Percentiles rank a stretch among this genome's conserved stretches.
phyloP scores from a whole-genome alignment of 2,113 vertebrate genomes.

The Coracopsis vasa region DNA sequence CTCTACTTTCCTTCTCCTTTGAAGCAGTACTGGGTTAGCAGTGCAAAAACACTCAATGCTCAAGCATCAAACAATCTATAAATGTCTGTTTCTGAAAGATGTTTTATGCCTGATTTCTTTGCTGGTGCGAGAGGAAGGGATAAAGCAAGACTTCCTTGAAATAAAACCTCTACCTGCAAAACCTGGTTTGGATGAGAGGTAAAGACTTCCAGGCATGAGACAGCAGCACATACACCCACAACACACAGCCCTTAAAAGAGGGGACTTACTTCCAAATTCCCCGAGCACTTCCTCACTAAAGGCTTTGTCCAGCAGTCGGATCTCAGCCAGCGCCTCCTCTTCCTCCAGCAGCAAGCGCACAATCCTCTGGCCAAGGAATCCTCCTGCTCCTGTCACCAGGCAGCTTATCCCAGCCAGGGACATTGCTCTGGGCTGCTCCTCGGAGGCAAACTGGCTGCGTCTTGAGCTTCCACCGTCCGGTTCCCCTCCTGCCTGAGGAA shows the following conservation, averaged over 20 bases:
- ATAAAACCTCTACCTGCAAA: not conserved
- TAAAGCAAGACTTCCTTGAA: not conserved
- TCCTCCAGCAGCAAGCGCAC: conserved; percentile 81
- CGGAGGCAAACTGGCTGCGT: accelerated
- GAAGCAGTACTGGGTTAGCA: not conserved
- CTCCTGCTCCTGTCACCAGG: conserved; percentile 88
- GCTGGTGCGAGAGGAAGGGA: not conserved
- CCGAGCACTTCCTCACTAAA: conserved; percentile 56
- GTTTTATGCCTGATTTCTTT: not conserved
- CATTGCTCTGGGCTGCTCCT: conserved; percentile 35
- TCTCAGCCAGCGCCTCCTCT: conserved; percentile 78
- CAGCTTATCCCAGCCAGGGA: conserved; percentile 80
- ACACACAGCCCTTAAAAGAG: accelerated
- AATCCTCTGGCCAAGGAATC: conserved; percentile 86
- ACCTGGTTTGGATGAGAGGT: not conserved
- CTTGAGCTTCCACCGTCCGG: not conserved
- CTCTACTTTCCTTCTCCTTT: not conserved
- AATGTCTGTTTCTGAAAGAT: not conserved
- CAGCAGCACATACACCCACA: not conserved
- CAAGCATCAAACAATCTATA: not conserved
- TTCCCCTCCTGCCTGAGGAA: not conserved
- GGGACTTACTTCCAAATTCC: conserved; percentile 69
- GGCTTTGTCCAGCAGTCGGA: conserved; percentile 82
- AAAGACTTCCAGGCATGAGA: not conserved
- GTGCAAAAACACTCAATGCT: not conserved